phyloP scores from a whole-genome alignment of 2,888 invertebrate species.

The Nasonovia ribisnigri region DNA sequence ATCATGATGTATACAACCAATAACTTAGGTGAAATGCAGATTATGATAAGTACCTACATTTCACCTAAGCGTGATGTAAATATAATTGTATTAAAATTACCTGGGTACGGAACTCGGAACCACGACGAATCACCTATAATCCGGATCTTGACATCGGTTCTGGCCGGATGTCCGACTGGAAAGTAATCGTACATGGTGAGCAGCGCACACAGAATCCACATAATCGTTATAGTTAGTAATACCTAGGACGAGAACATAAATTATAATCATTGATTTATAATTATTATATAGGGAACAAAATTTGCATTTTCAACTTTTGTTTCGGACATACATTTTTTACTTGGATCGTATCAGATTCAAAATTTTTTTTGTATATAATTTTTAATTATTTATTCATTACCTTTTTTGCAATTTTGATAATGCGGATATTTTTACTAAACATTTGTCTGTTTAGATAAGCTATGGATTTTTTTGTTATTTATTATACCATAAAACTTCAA shows the following conservation, averaged over 20 bases:
- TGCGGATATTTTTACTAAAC: no score
- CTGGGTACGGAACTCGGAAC: slow-evolving; percentile 86
- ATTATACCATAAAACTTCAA: no score
- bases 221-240: slow-evolving; percentile 79
- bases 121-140: slow-evolving; percentile 82
- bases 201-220: slow-evolving; percentile 82
- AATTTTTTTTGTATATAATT: not conserved
- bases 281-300: not conserved
- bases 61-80: not conserved
- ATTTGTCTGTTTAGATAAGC: no score
- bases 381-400: not conserved
- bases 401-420: not conserved
- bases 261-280: not conserved
- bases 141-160: slow-evolving; percentile 80
- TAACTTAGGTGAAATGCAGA: not conserved
- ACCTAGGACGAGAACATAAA: slow-evolving; percentile 73
- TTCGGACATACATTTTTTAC: no score
- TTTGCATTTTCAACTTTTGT: no score
- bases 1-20: not conserved
- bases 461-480: no score
- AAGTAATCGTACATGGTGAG: slow-evolving; percentile 78
- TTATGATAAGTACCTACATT: not conserved
- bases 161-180: slow-evolving; percentile 77
- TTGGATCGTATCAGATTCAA: no score
- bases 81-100: slow-evolving; percentile 69